phyloP scores from a whole-genome alignment of 2,888 invertebrate species.

The Apamea monoglypha region DNA sequence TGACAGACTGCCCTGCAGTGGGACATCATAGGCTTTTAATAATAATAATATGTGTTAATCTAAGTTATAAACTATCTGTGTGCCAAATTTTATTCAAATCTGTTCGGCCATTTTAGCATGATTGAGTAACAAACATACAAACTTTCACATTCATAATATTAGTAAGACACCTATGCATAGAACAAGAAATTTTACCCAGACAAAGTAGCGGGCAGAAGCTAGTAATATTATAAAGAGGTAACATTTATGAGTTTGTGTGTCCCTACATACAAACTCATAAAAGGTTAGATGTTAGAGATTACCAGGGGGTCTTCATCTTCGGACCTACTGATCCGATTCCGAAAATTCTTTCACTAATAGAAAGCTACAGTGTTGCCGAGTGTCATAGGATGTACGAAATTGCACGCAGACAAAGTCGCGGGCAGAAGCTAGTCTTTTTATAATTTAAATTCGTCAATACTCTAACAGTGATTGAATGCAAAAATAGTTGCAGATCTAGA shows the following conservation, averaged over 20 bases:
- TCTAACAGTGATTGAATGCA: slow-evolving; percentile 49
- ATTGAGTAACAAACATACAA: too few relatives aligned
- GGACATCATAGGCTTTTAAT: too few relatives aligned
- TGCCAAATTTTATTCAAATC: background rate
- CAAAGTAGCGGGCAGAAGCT: too few relatives aligned
- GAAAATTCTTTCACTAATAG: background rate
- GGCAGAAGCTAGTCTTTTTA: background rate
- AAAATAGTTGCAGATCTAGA: slow-evolving; percentile 66
- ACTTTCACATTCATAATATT: too few relatives aligned
- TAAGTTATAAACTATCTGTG: background rate
- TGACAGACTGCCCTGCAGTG: too few relatives aligned
- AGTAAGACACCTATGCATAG: too few relatives aligned
- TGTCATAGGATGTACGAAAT: background rate
- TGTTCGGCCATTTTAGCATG: too few relatives aligned
- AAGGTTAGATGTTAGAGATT: too few relatives aligned
- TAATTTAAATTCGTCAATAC: slow-evolving; percentile 43
- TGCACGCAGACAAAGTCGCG: background rate
- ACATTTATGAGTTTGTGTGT: background rate
- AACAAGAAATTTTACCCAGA: too few relatives aligned
- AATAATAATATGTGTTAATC: background rate
- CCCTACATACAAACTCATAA: too few relatives aligned
- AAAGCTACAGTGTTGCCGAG: background rate
- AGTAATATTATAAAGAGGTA: background rate
- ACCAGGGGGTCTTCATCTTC: background rate
- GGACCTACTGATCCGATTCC: background rate